Evolutionary conservation across 2,888 invertebrate species (phyloP), one percentile per base, ranked within the genome.

Genomic region (Philhelius pedissequus): DNA sequence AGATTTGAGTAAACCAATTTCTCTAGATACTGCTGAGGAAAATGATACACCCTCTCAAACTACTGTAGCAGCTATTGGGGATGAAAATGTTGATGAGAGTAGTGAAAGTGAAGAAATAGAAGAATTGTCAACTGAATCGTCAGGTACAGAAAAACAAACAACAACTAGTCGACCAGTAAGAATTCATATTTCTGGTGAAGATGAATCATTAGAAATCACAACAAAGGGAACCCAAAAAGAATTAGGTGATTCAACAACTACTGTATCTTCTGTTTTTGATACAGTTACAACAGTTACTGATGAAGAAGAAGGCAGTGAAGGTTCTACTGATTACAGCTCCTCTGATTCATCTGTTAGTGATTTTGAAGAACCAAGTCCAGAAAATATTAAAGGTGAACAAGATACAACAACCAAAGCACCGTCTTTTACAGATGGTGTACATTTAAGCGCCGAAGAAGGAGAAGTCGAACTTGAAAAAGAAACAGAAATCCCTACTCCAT

Each of bases 201-300:
- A 48, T 76, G 84, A 56, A 73, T 18, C 48, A 18, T 74, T 22
- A 22, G 86, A 78, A 73, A 66, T 62, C 7, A 69, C 75, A 45
- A 35, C 54, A 27, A 86, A 88, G 43, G 84, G 86, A 77, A 18
- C 13, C 0, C 56, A 58, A 45, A 20, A 30, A 15, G 70, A 32
- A 0, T 5, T 15, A 4, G n/a, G 0, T 32, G 56, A 45, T 13
- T 45, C 15, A 4, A 7, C 70, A 35, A 70, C 70, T 43, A 20
- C 54, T 30, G 6, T 32, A n/a, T 15, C 45, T 58, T 22, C 32
- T n/a, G 3, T 32, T 70, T 22, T 2, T 70, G 43, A 56, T 4
- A 15, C 32, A 58, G 32, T 88, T 43, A 87, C 89, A 25, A 11
- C 45, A 40, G 15, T 13, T 25, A 58, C 56, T n/a, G 56, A 70